phyloP scores from a whole-genome alignment of 1,140 invertebrate genomes.

The Bombus sibiricus region DNA sequence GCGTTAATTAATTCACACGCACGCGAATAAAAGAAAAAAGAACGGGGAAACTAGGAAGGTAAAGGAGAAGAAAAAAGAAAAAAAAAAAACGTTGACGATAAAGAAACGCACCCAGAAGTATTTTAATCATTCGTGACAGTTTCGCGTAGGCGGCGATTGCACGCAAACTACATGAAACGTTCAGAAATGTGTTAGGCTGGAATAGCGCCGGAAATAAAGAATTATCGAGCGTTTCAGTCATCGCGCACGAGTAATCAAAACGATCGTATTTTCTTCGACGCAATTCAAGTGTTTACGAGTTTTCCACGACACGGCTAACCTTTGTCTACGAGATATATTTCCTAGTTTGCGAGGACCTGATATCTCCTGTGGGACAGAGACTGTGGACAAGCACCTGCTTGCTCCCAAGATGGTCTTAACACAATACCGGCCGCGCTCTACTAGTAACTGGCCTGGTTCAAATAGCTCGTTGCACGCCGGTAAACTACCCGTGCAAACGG shows the following conservation, averaged over 20 bases:
- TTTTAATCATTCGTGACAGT: constrained; percentile 10
- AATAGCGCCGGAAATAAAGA: constrained; percentile 19
- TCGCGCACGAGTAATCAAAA: constrained; percentile 20
- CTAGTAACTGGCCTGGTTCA: constrained; percentile 48
- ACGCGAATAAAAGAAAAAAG: background rate
- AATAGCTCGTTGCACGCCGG: constrained; percentile 21
- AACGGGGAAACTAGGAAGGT: too few species aligned
- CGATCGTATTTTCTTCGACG: constrained; percentile 42
- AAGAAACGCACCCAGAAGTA: background rate
- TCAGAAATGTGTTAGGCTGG: too few species aligned
- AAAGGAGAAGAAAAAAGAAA: background rate
- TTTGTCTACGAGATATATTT: constrained; percentile 63
- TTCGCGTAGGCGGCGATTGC: background rate
- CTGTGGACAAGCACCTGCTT: constrained; percentile 57
- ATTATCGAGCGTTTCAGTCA: background rate
- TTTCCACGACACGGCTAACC: constrained; percentile 48
- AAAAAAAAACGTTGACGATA: background rate
- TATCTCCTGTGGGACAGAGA: constrained; percentile 57
- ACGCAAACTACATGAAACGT: background rate
- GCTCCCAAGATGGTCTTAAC: constrained; percentile 66
- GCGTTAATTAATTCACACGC: constrained; percentile 34
- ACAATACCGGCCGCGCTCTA: constrained; percentile 48
- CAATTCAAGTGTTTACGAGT: constrained; percentile 60
- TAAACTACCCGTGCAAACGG: constrained; percentile 18
- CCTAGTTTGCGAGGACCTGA: constrained; percentile 58